Conservation (phyloP, 2,113 vertebrate genomes). For the Mionectes macconnelli region DNA sequence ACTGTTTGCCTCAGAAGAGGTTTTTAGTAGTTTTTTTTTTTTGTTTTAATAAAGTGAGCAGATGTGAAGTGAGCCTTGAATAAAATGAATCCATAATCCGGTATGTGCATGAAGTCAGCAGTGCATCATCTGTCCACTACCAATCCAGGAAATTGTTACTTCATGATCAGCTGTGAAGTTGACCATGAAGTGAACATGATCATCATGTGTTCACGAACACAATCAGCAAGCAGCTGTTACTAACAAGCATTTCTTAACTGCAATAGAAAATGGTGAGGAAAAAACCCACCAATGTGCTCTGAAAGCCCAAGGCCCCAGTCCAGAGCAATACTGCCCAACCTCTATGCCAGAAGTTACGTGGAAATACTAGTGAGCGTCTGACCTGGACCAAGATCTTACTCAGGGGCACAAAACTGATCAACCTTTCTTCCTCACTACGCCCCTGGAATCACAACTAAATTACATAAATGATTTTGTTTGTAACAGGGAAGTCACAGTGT, state of each 20-base stretch:
- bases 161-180: not conserved
- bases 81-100: not conserved
- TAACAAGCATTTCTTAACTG: not conserved
- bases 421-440: not conserved
- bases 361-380: not conserved
- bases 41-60: not conserved
- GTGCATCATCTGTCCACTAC: not conserved
- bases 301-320: not conserved
- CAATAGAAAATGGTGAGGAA: not conserved
- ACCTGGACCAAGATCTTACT: not conserved
- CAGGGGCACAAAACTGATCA: rapidly evolving
- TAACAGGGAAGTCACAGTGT: not conserved
- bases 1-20: not conserved
- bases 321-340: not conserved
- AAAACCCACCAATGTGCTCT: not conserved
- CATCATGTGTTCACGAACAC: not conserved
- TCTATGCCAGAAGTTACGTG: rapidly evolving
- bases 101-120: not conserved
- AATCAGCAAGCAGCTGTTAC: not conserved
- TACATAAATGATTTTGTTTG: not conserved
- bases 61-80: not conserved
- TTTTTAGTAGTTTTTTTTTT: not conserved
- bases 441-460: not conserved
- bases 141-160: not conserved
- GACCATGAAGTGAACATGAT: not conserved